These are phyloP conservation scores for Mola mola DNA, from an alignment of 2,113 vertebrate species.

Conservation along the genomic window DNA sequence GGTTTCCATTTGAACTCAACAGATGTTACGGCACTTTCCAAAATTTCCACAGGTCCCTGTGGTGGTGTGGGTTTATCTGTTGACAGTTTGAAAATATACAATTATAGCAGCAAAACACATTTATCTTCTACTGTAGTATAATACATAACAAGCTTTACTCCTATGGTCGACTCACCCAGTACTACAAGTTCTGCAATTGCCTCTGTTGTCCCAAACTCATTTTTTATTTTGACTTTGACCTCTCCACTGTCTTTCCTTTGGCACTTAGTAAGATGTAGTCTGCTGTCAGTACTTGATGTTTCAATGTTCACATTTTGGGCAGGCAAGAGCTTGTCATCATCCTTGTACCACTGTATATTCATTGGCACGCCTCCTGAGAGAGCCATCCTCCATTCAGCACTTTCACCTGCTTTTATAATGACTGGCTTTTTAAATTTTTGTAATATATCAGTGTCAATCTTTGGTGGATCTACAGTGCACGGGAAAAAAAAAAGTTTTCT, in stretches of 20 bases:
- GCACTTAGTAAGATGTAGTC: slow-evolving; percentile 81
- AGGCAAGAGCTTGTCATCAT: slow-evolving; percentile 79
- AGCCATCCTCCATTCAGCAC: slow-evolving; percentile 82
- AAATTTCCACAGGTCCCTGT: slow-evolving; percentile 84
- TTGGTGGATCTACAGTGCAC: slow-evolving; percentile 83
- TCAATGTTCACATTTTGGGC: slow-evolving; percentile 76
- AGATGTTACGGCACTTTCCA: slow-evolving; percentile 76
- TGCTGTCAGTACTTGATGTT: slow-evolving; percentile 73
- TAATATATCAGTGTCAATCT: slow-evolving; percentile 77
- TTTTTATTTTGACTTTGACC: slow-evolving; percentile 87
- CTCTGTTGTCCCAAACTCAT: slow-evolving; percentile 82
- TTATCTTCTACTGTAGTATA: too few relatives aligned
- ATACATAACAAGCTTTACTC: neutral
- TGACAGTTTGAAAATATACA: neutral
- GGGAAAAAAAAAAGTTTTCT: neutral
- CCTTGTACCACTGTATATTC: slow-evolving; percentile 85
- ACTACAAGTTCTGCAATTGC: slow-evolving; percentile 84
- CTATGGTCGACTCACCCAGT: slow-evolving; percentile 79
- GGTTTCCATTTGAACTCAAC: slow-evolving; percentile 87
- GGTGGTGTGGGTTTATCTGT: slow-evolving; percentile 87
- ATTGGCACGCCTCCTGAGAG: slow-evolving; percentile 84
- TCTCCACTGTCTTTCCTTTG: slow-evolving; percentile 85
- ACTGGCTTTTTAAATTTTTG: slow-evolving; percentile 80
- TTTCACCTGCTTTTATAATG: slow-evolving; percentile 84
- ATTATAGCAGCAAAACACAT: neutral